Conservation (phyloP, 2,797 vertebrate species). For the Poecilia gillii region DNA sequence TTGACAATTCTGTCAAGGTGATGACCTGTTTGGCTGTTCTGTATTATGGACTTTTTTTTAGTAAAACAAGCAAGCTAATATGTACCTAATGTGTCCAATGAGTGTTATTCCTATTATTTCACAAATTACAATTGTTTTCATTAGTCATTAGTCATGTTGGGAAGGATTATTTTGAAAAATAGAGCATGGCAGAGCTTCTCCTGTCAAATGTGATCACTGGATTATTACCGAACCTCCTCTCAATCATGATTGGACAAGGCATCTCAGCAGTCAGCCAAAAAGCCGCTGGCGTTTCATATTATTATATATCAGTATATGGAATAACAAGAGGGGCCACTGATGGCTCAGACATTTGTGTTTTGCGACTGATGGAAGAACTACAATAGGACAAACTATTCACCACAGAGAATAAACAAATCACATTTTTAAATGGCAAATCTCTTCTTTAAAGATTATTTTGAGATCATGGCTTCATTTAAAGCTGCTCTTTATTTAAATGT, state of each 20-base stretch:
- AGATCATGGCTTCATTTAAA: conserved; percentile 49
- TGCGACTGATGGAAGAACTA: neutral
- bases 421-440: conserved; percentile 62
- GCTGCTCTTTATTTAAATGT: conserved; percentile 22
- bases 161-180: neutral
- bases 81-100: neutral
- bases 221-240: neutral
- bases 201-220: neutral
- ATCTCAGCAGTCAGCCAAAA: neutral
- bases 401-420: conserved; percentile 29
- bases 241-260: neutral
- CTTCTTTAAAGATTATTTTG: conserved; percentile 32
- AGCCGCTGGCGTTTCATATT: neutral
- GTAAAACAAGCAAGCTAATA: neutral
- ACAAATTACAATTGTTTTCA: neutral
- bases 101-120: neutral
- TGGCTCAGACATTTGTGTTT: neutral
- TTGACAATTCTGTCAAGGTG: neutral
- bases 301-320: neutral
- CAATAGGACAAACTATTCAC: conserved; percentile 3
- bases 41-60: neutral
- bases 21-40: neutral
- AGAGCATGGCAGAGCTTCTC: neutral
- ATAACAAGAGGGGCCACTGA: neutral
- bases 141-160: neutral